Evolutionary conservation across 2,797 vertebrate species (phyloP), one percentile per base, ranked within the genome.

Genomic region (Choloepus didactylus): DNA sequence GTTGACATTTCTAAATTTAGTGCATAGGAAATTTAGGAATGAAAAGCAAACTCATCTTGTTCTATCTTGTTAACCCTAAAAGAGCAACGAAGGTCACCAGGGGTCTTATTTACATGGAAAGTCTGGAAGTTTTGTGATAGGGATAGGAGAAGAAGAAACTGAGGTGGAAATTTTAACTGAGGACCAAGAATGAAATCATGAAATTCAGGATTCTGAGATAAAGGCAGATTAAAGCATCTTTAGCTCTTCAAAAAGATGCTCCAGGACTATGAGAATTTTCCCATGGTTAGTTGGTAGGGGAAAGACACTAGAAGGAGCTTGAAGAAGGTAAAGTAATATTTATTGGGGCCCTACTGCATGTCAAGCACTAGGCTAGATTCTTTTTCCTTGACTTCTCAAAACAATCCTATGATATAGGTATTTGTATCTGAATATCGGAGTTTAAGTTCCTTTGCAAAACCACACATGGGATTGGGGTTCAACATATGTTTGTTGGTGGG

Each of bases 371-470:
- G 8, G n/a, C 27, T 56, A 73, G 51, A 67, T 49, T 59, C 35
- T 67, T 87, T 31, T 2, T 59, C n/a, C 23, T 87, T 67, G 35
- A 54, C 31, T 67, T 44, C 38, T 88, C 62, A 73, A 5, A 76
- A 6, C 5, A 72, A 27, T 67, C 59, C 41, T 38, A 5, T 12
- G 23, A 82, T 3, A 18, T 27, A 67, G 23, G 9, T 41, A 49
- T 59, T 64, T 79, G 77, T 69, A 41, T 67, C 62, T 72, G 35
- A 62, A 76, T 27, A n/a, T 76, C 23, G 62, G 76, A 70, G 29
- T 69, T 79, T 69, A 90, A 85, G 29, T 56, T 84, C 19, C 49
- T 90, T 83, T 80, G 27, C 67, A 51, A 62, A 94, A 6, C 27
- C 69, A 59, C 11, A 41, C 6, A 0, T 19, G 16, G 21, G 46